Base-by-base conservation (phyloP, 2,888 invertebrate species). In the Chrysotoxum bicinctum region DNA sequence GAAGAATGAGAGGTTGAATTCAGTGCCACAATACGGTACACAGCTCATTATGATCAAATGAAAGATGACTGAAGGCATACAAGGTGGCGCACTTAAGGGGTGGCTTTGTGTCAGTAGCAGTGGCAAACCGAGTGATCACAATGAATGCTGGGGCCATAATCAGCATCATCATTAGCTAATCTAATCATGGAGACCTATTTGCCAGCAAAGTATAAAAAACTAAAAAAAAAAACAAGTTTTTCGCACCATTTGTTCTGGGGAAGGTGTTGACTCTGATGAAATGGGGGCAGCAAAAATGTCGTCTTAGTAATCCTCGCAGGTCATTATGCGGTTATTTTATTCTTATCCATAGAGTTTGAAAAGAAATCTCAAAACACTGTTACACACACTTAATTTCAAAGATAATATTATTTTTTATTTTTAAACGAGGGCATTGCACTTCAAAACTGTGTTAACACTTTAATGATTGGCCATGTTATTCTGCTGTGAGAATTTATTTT, bases 151-250 rank as follows among this genome's bases (percentile, higher is more conserved):
- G 32, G 50, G 68, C 58, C 35, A 30, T 70, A 74, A 75, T 79
- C 72, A 75, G 70, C 66, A 69, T 78, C 52, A 58, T 79, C 74
- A 70, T 79, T 79, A 84, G 83, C 58, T 74, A 62, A 69, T 79
- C 69, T 66, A 84, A 84, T 84, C 69, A 84, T 45, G 64, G 16
- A 43, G 35, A 56, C 14, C 74, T 70, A 79, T 69, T 79, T 75
- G 52, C 35, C 32, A 37, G 8, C 40, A 23, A 30, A 16, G 54
- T 40, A 40, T n/a, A 40, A 26, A 45, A 62, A 26, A 14, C 7
- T 12, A 7, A 43, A 37, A 37, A 30, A 23, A 30, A 48, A 32
- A 19, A 48, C 7, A 48, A 50, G 16, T 58, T 7, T 35, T 40
- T 77, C 62, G 45, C 43, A 56, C 64, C 64, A 72, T 69, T 74